These are phyloP conservation scores for Eupithecia exiguata DNA, from an alignment of 2,888 invertebrate genomes.

Conservation along the genomic window DNA sequence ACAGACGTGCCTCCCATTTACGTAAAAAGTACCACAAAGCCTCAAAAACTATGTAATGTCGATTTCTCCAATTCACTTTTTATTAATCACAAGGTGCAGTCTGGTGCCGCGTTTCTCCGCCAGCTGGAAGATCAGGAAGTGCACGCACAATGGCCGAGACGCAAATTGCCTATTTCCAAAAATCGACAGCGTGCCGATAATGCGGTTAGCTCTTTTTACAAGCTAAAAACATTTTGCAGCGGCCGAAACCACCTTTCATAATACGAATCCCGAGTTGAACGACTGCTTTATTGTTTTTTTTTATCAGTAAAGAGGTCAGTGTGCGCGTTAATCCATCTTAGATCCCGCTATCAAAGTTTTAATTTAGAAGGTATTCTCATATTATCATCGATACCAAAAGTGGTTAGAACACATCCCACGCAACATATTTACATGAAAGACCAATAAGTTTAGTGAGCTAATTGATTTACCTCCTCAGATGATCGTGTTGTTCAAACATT, in stretches of 20 bases:
- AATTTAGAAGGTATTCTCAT: constrained; percentile 55
- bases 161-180: constrained; percentile 70
- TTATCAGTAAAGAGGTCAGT: constrained; percentile 55
- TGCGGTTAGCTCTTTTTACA: constrained; percentile 46
- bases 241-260: constrained; percentile 55
- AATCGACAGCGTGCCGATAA: constrained; percentile 59
- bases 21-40: constrained; percentile 65
- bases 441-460: constrained; percentile 58
- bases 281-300: constrained; percentile 69
- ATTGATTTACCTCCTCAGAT: constrained; percentile 5
- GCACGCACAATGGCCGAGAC: constrained; percentile 60
- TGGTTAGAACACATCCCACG: constrained; percentile 59
- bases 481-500: not conserved
- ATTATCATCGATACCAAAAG: constrained; percentile 59
- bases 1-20: constrained; percentile 54
- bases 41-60: constrained; percentile 64
- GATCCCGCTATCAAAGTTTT: constrained; percentile 52
- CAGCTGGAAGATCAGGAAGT: constrained; percentile 78
- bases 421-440: constrained; percentile 54
- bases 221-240: constrained; percentile 50
- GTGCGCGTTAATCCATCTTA: constrained; percentile 54
- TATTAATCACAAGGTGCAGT: constrained; percentile 72
- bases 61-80: constrained; percentile 67
- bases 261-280: constrained; percentile 62
- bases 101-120: constrained; percentile 68